Percentiles rank a stretch among this genome's conserved stretches.
Evolutionary conservation across 2,113 vertebrate genomes (phyloP).

Genomic region (Shinisaurus crocodilurus): DNA sequence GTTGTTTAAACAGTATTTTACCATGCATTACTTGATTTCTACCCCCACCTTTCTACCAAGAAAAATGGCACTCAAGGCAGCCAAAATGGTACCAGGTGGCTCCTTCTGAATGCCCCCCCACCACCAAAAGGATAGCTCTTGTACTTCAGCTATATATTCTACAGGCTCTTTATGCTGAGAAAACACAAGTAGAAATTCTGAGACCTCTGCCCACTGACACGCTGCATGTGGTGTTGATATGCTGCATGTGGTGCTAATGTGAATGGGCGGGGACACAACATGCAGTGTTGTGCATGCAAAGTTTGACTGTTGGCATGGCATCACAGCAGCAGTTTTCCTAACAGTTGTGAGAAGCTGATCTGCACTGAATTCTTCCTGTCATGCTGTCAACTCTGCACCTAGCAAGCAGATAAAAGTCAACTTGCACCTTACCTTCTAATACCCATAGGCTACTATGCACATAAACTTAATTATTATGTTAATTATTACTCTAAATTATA

Average conservation of each 20-base stretch:
- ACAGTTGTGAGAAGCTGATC: background rate
- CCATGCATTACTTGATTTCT: too few species aligned
- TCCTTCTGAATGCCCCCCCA: too few species aligned
- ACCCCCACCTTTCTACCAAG: too few species aligned
- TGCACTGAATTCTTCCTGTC: background rate
- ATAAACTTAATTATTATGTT: too few species aligned
- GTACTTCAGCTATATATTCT: background rate
- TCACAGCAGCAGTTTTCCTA: background rate
- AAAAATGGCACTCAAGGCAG: too few species aligned
- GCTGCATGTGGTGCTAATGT: too few species aligned
- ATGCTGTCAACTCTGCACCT: background rate
- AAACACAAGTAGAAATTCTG: background rate
- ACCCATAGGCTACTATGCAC: too few species aligned
- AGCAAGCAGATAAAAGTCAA: background rate
- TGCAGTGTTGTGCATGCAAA: background rate
- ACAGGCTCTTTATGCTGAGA: background rate
- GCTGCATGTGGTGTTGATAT: too few species aligned
- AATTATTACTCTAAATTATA: too few species aligned
- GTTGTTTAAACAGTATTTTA: background rate
- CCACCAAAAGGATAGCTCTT: background rate
- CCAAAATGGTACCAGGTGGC: too few species aligned
- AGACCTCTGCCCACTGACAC: too few species aligned
- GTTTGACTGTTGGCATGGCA: background rate
- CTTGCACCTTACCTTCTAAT: background rate
- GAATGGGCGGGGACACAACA: background rate